A percentile compares a stretch with the other conserved stretches of the same genome.
Conservation (phyloP, 2,797 vertebrate species). For the Vireo griseus region DNA sequence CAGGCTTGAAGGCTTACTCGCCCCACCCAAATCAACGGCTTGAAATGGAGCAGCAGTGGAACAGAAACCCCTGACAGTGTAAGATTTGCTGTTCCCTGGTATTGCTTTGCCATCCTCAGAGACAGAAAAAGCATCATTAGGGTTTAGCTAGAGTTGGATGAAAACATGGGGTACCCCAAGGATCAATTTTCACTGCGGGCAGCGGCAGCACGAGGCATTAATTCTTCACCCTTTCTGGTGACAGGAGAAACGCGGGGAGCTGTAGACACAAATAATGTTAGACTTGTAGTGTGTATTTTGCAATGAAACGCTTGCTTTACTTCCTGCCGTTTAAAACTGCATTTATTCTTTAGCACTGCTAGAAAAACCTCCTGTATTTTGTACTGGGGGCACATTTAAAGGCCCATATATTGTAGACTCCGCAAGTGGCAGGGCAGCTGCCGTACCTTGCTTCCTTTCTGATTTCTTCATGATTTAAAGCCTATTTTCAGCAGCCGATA, state of each 20-base stretch:
- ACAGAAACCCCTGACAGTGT: background rate
- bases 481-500: constrained; percentile 44
- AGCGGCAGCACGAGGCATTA: constrained; percentile 25
- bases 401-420: constrained; percentile 40
- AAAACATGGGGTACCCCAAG: constrained; percentile 47
- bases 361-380: constrained; percentile 46
- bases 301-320: constrained; percentile 59
- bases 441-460: constrained; percentile 59
- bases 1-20: background rate
- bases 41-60: constrained; percentile 15
- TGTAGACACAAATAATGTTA: constrained; percentile 40
- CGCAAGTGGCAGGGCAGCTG: constrained; percentile 38
- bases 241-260: background rate
- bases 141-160: constrained; percentile 32
- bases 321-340: constrained; percentile 63
- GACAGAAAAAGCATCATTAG: constrained; percentile 34
- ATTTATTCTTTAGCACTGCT: constrained; percentile 52
- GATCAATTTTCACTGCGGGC: constrained; percentile 56
- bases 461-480: constrained; percentile 51
- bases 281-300: constrained; percentile 13
- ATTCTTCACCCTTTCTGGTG: constrained; percentile 35
- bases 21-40: constrained; percentile 24
- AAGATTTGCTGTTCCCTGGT: constrained; percentile 20
- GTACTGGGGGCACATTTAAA: background rate
- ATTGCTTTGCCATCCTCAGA: background rate